phyloP scores from a whole-genome alignment of 1,140 invertebrate species.

The Lithobius niger region DNA sequence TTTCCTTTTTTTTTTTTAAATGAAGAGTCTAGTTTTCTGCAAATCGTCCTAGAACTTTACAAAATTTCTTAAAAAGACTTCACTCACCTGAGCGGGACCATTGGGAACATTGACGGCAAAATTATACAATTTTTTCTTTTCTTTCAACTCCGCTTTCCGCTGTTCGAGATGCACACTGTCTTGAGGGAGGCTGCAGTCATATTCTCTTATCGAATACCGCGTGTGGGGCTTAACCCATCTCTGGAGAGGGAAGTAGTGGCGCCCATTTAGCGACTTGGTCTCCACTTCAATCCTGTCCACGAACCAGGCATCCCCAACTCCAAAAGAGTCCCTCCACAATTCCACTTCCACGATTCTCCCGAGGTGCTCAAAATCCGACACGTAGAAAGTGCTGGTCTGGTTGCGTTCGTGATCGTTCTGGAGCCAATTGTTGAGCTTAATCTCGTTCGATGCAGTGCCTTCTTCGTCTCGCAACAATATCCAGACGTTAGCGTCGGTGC shows the following conservation, averaged over 20 bases:
- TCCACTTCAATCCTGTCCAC: slow-evolving; percentile 20
- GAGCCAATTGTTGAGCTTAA: slow-evolving; percentile 28
- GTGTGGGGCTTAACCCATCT: slow-evolving; percentile 34
- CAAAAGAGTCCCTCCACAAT: slow-evolving; percentile 20
- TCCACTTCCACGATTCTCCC: slow-evolving; percentile 16
- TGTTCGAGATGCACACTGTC: slow-evolving; percentile 28
- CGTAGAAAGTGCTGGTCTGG: slow-evolving; percentile 25
- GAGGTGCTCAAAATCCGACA: slow-evolving; percentile 10
- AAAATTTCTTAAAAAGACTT: too few species aligned
- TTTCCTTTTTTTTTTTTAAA: too few species aligned
- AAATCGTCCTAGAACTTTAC: too few species aligned
- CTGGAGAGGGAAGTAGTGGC: slow-evolving; percentile 33
- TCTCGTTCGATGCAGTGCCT: slow-evolving; percentile 21
- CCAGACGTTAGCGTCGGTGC: slow-evolving; percentile 33
- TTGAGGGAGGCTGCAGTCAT: slow-evolving; percentile 36
- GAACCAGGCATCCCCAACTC: slow-evolving; percentile 21
- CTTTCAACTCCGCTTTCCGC: slow-evolving; percentile 28
- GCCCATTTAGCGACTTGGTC: slow-evolving; percentile 5
- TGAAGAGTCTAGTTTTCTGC: too few species aligned
- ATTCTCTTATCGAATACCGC: slow-evolving; percentile 31
- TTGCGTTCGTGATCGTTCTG: slow-evolving; percentile 34
- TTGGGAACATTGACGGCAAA: slow-evolving; percentile 26
- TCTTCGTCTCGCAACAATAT: slow-evolving; percentile 28
- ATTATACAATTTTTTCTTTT: slow-evolving; percentile 28
- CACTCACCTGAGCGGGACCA: slow-evolving; percentile 34